Evolutionary conservation across 1,140 invertebrate genomes (phyloP).

Genomic region (Amyelois transitella): DNA sequence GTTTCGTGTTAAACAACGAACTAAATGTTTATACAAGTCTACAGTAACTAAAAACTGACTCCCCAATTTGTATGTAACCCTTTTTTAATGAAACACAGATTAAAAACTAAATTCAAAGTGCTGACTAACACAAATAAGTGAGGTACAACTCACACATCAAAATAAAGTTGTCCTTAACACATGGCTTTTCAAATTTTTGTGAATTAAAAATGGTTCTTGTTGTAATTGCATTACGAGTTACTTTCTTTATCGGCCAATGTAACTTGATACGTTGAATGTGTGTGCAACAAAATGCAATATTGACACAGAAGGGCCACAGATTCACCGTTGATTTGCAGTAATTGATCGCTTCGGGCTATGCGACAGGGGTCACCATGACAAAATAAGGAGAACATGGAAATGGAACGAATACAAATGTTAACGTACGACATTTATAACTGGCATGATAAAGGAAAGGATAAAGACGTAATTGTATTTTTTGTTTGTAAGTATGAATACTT

Average conservation of each 20-base stretch:
- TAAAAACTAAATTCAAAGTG: too few relatives aligned
- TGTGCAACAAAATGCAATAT: neutral
- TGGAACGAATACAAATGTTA: neutral
- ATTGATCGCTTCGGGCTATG: conserved; percentile 31
- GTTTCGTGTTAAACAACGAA: too few relatives aligned
- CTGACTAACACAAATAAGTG: too few relatives aligned
- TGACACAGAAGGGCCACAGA: conserved; percentile 13
- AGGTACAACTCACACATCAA: neutral
- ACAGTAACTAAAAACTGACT: too few relatives aligned
- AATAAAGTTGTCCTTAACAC: neutral
- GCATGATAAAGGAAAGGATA: too few relatives aligned
- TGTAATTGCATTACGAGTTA: neutral
- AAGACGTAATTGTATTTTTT: too few relatives aligned
- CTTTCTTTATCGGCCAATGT: neutral
- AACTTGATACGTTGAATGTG: neutral
- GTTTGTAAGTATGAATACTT: too few relatives aligned
- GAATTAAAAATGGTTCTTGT: neutral
- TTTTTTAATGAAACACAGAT: too few relatives aligned
- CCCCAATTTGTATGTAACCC: too few relatives aligned
- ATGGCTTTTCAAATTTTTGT: neutral
- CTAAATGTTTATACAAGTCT: too few relatives aligned
- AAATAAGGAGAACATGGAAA: neutral
- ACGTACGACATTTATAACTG: too few relatives aligned
- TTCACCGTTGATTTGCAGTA: conserved; percentile 37
- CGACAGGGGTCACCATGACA: conserved; percentile 8